Evolutionary conservation across 2,797 vertebrate genomes (phyloP).

Genomic region (Fistularia tabacaria): DNA sequence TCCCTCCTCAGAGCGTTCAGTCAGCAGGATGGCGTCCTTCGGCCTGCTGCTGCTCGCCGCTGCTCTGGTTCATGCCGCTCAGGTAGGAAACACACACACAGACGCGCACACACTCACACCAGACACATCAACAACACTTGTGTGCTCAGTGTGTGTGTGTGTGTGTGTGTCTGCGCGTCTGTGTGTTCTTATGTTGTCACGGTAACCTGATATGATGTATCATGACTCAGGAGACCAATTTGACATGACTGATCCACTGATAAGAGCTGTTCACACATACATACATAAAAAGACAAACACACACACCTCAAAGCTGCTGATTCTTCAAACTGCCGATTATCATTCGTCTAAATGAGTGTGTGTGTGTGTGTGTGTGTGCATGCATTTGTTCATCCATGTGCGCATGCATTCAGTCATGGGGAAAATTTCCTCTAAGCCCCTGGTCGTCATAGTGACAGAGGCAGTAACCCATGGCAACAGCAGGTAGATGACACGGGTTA

Average conservation of each 20-base stretch:
- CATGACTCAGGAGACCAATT: too few relatives aligned
- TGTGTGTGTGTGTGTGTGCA: constrained; percentile 6
- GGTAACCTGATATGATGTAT: constrained; percentile 10
- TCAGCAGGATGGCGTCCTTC: constrained; percentile 55
- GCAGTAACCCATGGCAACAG: constrained; percentile 45
- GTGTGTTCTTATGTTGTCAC: constrained; percentile 1
- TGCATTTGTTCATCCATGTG: not conserved
- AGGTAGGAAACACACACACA: constrained; percentile 38
- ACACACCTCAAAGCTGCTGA: not conserved
- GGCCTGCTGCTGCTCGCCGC: constrained; percentile 53
- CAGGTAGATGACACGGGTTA: not conserved
- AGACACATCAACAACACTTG: not conserved
- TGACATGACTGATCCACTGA: too few relatives aligned
- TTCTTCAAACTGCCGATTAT: too few relatives aligned
- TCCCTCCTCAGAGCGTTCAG: constrained; percentile 11
- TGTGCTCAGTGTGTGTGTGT: too few relatives aligned
- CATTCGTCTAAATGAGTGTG: not conserved
- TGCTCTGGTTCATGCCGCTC: constrained; percentile 48
- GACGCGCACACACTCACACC: too few relatives aligned
- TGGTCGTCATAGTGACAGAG: constrained; percentile 50
- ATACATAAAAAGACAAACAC: too few relatives aligned
- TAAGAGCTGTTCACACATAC: too few relatives aligned
- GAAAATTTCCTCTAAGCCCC: constrained; percentile 28
- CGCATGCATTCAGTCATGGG: not conserved
- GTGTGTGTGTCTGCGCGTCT: too few relatives aligned